These are phyloP conservation scores for Ormia ochracea DNA, from an alignment of 2,888 invertebrate species.

Conservation along the genomic window DNA sequence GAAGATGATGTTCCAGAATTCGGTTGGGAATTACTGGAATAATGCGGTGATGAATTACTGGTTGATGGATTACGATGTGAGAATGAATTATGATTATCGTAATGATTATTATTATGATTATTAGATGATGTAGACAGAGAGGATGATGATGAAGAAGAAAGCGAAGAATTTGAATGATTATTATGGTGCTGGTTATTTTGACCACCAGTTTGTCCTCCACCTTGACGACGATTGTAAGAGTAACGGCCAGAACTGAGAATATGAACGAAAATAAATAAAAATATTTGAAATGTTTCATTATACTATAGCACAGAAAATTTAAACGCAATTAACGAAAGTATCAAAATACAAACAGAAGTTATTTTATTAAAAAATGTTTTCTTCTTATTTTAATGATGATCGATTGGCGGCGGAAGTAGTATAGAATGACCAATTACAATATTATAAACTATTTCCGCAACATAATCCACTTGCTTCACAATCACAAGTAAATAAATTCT, in stretches of 20 bases:
- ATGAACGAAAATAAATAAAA: neutral
- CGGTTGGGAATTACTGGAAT: constrained; percentile 57
- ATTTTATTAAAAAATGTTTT: no score
- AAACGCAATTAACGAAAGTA: no score
- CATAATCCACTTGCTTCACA: no score
- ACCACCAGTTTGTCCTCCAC: constrained; percentile 64
- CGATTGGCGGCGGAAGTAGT: no score
- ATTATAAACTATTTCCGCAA: no score
- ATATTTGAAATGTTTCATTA: no score
- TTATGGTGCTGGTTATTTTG: constrained; percentile 60
- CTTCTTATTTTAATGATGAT: no score
- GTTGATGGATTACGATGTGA: constrained; percentile 47
- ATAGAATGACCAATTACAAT: no score
- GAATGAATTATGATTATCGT: constrained; percentile 65
- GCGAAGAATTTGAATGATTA: constrained; percentile 68
- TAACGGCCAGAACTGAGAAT: constrained; percentile 69
- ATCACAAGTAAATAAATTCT: no score
- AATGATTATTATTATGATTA: constrained; percentile 64
- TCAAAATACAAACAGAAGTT: no score
- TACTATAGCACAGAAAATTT: no score
- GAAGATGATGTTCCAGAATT: constrained; percentile 60
- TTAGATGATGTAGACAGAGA: constrained; percentile 67
- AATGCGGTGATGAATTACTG: constrained; percentile 64
- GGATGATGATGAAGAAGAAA: constrained; percentile 64
- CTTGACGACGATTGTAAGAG: constrained; percentile 74